Base-by-base conservation (phyloP, 2,113 vertebrate genomes). In the Ciconia stormi region DNA sequence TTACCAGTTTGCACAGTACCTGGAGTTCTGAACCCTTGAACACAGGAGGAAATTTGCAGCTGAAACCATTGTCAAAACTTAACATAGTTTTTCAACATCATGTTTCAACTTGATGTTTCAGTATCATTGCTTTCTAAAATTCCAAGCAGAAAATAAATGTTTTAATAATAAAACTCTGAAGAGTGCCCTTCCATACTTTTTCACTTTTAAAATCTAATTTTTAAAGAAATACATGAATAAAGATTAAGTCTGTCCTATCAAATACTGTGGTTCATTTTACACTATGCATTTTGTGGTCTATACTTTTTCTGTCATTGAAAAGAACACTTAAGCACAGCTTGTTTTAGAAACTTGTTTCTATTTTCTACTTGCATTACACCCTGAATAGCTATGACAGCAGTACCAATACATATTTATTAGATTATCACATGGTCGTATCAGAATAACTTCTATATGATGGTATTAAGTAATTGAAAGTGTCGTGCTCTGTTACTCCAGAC, bases 291-390 rank as follows among this genome's bases (percentile, higher is more conserved):
- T 71, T 93, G 27, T 16, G 82, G 11, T 82, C 56, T 52, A 3
- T 50, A 40, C 6, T 56, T 93, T 65, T 82, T 52, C 62, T 82
- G 58, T 49, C 62, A 25, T 59, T 83, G 85, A 80, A 93, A 52
- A 65, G 84, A 91, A 77, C 73, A 65, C 49, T 91, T 85, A 90
- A 91, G 66, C 74, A 70, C 32, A 59, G 63, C 89, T 95, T 78
- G 34, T 61, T 96, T 92, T 95, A 86, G 92, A 90, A 90, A 59
- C 66, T 66, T 50, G 62, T 69, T 95, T 91, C 87, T 93, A 27
- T 95, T 97, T 95, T 95, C 53, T 93, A 2, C 90, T 88, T 82
- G 40, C 59, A 38, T 88, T 87, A 12, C 49, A 77, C 17, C 13
- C 82, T 77, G 78, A 90, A 38, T 36, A 94, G 65, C 59, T 81